Base-by-base conservation (phyloP, 2,888 invertebrate genomes). In the Spilarctia lutea region DNA sequence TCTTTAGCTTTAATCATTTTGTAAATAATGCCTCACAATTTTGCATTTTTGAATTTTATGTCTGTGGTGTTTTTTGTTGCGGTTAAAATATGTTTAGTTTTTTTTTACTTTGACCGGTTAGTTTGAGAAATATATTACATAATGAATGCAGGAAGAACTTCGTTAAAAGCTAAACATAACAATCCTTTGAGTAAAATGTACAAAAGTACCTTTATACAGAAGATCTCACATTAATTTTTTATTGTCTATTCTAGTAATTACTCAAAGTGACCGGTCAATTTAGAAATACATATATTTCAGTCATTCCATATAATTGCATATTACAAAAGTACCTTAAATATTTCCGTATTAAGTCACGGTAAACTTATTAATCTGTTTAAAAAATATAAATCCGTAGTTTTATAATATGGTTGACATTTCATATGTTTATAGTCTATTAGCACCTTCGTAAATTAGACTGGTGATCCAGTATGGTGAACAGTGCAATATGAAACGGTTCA, bases 1-100 rank as follows among this genome's bases (percentile, higher is more conserved):
- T 80, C 33, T 69, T 77, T 79, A 83, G 83, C 83, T 78, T 85
- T 83, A 85, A 80, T 73, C 45, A 60, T 83, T 78, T 75, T 83
- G 83, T 83, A 83, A 76, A 83, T 84, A 82, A 68, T 84, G 70
- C 35, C 73, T 67, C 71, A 71, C 75, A 76, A 72, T 77, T 30
- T 80, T 73, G 70, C 72, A 71, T 48, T 74, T 63, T 75, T 76
- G 72, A 68, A 48, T 68, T 68, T 68, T 84, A 82, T 84, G 79
- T 70, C 77, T 75, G 71, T 82, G 75, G 79, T 80, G 80, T 83
- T 76, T 79, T 73, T n/a, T 76, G 73, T 65, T 84, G 68, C 52
- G 33, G 42, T 79, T 77, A 73, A 67, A 72, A 65, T 71, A 52
- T 66, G 67, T 48, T n/a, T 74, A n/a, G n/a, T 73, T 13, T 76